Evolutionary conservation across 2,888 invertebrate genomes (phyloP).

Genomic region (Polydrusus tereticollis): DNA sequence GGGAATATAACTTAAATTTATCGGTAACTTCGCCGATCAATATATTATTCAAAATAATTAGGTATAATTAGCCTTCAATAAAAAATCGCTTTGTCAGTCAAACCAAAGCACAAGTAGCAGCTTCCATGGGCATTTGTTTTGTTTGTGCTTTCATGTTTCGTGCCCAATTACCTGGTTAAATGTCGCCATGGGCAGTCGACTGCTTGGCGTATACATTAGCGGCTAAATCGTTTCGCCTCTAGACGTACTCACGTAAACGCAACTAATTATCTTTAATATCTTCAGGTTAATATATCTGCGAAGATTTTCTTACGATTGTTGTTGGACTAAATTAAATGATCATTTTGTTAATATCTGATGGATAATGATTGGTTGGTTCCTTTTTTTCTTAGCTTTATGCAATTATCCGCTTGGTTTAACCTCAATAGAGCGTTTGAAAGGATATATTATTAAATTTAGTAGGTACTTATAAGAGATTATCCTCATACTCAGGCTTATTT

Average conservation of each 20-base stretch:
- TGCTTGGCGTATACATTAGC: slow-evolving; percentile 56
- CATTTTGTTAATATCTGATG: slow-evolving; percentile 24
- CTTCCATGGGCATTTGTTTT: slow-evolving; percentile 47
- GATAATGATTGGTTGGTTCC: neutral
- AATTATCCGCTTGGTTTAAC: slow-evolving; percentile 3
- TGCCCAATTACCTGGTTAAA: slow-evolving; percentile 58
- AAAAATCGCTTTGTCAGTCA: slow-evolving; percentile 49
- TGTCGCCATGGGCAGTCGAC: slow-evolving; percentile 59
- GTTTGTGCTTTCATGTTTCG: slow-evolving; percentile 45
- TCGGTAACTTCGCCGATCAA: neutral
- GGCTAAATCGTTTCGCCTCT: slow-evolving; percentile 59
- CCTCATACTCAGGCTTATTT: no score
- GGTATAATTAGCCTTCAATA: slow-evolving; percentile 42
- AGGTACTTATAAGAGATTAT: no score
- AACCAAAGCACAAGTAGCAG: slow-evolving; percentile 41
- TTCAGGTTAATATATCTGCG: slow-evolving; percentile 48
- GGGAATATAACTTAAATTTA: neutral
- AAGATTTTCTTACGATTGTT: slow-evolving; percentile 39
- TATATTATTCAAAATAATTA: slow-evolving; percentile 42
- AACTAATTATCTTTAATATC: slow-evolving; percentile 59
- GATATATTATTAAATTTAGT: neutral
- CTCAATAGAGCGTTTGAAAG: neutral
- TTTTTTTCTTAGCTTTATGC: neutral
- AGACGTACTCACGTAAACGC: slow-evolving; percentile 57
- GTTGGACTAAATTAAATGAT: slow-evolving; percentile 36